phyloP scores from a whole-genome alignment of 1,140 invertebrate genomes.

The Dufourea novaeangliae region DNA sequence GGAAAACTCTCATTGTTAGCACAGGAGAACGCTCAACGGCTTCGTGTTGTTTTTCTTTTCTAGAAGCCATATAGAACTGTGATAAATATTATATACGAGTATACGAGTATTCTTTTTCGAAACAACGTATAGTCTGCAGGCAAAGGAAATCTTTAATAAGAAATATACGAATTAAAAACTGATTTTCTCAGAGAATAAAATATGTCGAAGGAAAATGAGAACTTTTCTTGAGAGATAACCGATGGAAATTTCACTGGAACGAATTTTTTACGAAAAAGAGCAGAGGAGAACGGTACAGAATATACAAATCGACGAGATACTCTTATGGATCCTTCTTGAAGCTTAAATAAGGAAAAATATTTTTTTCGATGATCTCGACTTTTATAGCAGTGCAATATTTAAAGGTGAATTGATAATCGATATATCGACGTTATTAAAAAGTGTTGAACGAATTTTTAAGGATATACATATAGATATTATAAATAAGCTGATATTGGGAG shows the following conservation, averaged over 20 bases:
- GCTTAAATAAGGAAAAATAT: not conserved
- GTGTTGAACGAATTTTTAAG: not conserved
- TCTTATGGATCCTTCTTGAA: too few species aligned
- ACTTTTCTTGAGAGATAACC: not conserved
- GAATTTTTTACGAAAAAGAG: not conserved
- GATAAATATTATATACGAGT: not conserved
- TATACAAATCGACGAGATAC: not conserved
- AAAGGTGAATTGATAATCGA: not conserved
- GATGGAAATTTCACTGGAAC: too few species aligned
- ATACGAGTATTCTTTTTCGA: not conserved
- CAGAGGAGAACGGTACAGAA: not conserved
- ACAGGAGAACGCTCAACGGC: not conserved
- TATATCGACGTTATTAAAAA: not conserved
- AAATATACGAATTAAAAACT: not conserved
- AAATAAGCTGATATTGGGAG: too few species aligned
- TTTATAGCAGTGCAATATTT: not conserved
- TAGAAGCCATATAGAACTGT: not conserved
- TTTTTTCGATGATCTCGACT: not conserved
- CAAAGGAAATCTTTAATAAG: not conserved
- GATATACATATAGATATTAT: not conserved
- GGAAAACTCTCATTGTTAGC: conserved; percentile 28
- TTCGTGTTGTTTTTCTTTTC: not conserved
- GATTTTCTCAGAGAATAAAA: not conserved
- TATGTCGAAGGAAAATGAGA: not conserved
- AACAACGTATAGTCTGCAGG: too few species aligned